phyloP scores from a whole-genome alignment of 2,888 invertebrate genomes.

The Eupithecia insigniata region DNA sequence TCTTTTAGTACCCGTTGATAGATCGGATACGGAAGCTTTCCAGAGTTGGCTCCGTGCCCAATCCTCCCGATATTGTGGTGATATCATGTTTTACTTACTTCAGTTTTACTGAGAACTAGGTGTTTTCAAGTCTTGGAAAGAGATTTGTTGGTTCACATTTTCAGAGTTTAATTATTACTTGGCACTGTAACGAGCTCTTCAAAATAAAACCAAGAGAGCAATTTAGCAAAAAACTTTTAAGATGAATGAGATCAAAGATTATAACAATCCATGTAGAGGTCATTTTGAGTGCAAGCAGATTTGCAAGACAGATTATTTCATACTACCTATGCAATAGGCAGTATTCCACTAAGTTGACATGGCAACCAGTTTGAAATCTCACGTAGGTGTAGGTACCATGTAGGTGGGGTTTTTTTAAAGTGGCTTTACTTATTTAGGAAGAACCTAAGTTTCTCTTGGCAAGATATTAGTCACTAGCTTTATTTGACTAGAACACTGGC shows the following conservation, averaged over 20 bases:
- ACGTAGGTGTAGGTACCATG: background rate
- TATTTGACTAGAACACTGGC: conserved; percentile 26
- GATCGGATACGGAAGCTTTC: conserved; percentile 25
- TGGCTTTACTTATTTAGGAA: conserved; percentile 11
- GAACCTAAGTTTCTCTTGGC: conserved; percentile 19
- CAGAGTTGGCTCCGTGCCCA: conserved; percentile 37
- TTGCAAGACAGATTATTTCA: background rate
- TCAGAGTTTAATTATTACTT: background rate
- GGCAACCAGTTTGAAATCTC: background rate
- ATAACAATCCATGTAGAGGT: background rate
- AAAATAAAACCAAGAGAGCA: background rate
- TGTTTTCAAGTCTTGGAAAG: background rate
- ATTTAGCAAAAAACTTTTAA: background rate
- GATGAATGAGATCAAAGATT: background rate
- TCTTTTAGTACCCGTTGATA: conserved; percentile 20
- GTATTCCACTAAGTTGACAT: background rate
- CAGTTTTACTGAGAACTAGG: conserved; percentile 27
- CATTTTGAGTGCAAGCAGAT: background rate
- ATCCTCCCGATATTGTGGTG: conserved; percentile 29
- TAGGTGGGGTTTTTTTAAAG: background rate
- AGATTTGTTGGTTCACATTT: background rate
- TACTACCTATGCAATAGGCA: background rate
- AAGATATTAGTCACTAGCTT: conserved; percentile 14
- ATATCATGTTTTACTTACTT: conserved; percentile 32
- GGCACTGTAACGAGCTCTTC: background rate